Evolutionary conservation across 2,888 invertebrate species (phyloP).

Genomic region (Euclidia mi): DNA sequence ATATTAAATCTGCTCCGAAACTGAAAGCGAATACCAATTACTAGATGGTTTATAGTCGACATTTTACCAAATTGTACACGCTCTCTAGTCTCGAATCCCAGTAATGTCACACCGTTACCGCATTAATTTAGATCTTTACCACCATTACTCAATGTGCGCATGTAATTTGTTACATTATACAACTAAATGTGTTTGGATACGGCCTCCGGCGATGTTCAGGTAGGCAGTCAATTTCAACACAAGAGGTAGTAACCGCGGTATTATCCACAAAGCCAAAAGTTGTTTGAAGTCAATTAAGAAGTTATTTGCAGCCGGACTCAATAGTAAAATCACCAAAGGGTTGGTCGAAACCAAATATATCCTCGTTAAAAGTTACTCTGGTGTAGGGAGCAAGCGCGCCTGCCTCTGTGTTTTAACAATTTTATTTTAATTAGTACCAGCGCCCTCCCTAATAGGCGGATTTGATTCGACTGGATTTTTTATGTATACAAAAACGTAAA

Average conservation of each 20-base stretch:
- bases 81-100: not conserved
- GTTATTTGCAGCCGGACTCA: conserved; percentile 88
- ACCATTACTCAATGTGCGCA: conserved; percentile 21
- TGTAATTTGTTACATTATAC: conserved; percentile 13
- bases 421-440: conserved; percentile 89
- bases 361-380: conserved; percentile 89
- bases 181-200: conserved; percentile 31
- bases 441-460: conserved; percentile 79
- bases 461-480: conserved; percentile 77
- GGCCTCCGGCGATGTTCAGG: conserved; percentile 48
- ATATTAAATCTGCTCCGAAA: no score
- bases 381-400: conserved; percentile 69
- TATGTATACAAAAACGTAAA: conserved; percentile 43
- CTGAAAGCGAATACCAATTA: no score
- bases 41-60: no score
- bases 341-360: conserved; percentile 89
- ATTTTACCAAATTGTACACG: no score
- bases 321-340: conserved; percentile 89
- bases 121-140: conserved; percentile 4
- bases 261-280: conserved; percentile 79
- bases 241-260: conserved; percentile 64
- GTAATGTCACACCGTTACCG: not conserved
- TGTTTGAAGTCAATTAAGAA: conserved; percentile 89
- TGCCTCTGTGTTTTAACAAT: conserved; percentile 85
- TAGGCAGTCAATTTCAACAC: conserved; percentile 44